These are phyloP conservation scores for Borostomias antarcticus DNA, from an alignment of 2,797 vertebrate species.

Conservation along the genomic window DNA sequence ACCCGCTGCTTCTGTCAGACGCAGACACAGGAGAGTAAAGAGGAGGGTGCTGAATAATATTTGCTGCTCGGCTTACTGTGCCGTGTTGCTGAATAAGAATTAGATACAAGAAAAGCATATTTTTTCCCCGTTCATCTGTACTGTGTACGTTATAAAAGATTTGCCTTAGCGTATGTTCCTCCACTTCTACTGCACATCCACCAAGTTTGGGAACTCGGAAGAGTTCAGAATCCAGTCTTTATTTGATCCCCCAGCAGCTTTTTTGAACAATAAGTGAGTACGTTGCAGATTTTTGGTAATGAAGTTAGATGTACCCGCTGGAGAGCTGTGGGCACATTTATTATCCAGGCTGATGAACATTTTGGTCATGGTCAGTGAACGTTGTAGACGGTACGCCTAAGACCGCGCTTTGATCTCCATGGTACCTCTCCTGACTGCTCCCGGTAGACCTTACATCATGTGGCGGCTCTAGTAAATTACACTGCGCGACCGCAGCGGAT, in stretches of 20 bases:
- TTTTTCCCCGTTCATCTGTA: constrained; percentile 1
- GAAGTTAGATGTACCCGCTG: constrained; percentile 14
- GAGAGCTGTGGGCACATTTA: constrained; percentile 15
- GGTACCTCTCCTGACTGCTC: constrained; percentile 11
- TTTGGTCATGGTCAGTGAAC: constrained; percentile 18
- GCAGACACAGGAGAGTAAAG: neutral
- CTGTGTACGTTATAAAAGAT: neutral
- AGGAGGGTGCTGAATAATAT: constrained; percentile 7
- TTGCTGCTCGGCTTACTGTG: neutral
- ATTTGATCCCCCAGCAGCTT: constrained; percentile 11
- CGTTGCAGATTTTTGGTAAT: constrained; percentile 10
- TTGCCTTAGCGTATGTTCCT: neutral
- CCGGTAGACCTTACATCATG: neutral
- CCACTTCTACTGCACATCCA: neutral
- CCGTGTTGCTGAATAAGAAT: constrained; percentile 12
- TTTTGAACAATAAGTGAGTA: constrained; percentile 10
- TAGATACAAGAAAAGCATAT: neutral
- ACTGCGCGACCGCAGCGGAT: neutral
- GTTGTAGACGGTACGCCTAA: neutral
- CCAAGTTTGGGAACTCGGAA: neutral
- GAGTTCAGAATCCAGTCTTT: neutral
- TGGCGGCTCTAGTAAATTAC: constrained; percentile 10
- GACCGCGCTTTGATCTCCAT: constrained; percentile 12
- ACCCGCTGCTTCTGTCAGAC: neutral
- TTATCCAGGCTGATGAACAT: constrained; percentile 17